These are phyloP conservation scores for Drosophila nikananu DNA, from an alignment of 1,140 invertebrate species.

Conservation along the genomic window DNA sequence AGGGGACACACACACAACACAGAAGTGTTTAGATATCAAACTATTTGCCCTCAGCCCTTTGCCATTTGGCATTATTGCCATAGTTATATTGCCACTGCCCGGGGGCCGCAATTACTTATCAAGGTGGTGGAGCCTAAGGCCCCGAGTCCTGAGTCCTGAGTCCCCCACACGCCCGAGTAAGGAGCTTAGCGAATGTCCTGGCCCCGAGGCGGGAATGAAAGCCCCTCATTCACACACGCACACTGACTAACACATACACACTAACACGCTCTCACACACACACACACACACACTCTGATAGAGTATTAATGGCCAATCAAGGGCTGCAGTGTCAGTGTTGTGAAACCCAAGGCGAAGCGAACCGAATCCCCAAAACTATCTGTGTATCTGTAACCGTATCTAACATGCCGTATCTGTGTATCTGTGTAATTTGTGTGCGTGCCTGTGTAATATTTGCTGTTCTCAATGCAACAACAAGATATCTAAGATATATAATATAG, in stretches of 20 bases:
- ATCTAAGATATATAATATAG: background rate
- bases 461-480: conserved; percentile 20
- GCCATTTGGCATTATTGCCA: conserved; percentile 36
- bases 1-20: background rate
- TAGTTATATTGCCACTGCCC: conserved; percentile 26
- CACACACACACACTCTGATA: background rate
- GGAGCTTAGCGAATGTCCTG: conserved; percentile 38
- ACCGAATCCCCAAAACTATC: conserved; percentile 14
- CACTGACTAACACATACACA: background rate
- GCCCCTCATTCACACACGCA: background rate
- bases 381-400: conserved; percentile 37
- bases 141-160: background rate
- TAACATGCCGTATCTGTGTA: conserved; percentile 29
- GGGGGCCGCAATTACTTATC: conserved; percentile 49
- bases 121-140: conserved; percentile 20
- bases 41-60: conserved; percentile 4
- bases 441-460: conserved; percentile 36
- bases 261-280: background rate
- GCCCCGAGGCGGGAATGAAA: conserved; percentile 9
- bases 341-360: conserved; percentile 11
- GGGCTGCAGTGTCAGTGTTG: conserved; percentile 11
- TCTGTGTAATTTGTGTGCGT: conserved; percentile 42
- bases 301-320: conserved; percentile 31
- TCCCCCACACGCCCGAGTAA: conserved; percentile 11
- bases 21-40: conserved; percentile 10